These are phyloP conservation scores for Mechanitis mazaeus DNA, from an alignment of 2,888 invertebrate genomes.

Conservation along the genomic window DNA sequence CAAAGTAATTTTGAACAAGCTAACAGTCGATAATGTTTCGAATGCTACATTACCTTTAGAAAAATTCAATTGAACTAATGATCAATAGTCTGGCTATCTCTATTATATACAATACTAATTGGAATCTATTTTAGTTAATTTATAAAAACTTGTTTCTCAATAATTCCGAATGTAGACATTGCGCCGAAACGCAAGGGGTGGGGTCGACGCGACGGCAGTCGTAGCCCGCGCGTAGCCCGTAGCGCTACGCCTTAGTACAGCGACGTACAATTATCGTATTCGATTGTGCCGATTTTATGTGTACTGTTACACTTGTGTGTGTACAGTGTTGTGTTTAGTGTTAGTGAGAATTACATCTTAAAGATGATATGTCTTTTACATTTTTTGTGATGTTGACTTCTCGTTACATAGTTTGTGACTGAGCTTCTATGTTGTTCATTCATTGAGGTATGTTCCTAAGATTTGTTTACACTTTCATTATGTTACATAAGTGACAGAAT, in stretches of 20 bases:
- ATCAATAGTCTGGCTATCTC: background rate
- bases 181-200: constrained; percentile 45
- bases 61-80: no score
- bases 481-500: constrained; percentile 1
- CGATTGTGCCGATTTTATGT: constrained; percentile 26
- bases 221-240: constrained; percentile 62
- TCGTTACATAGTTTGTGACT: constrained; percentile 25
- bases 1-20: no score
- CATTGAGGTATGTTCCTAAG: constrained; percentile 22
- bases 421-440: constrained; percentile 19
- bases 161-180: constrained; percentile 35
- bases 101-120: background rate
- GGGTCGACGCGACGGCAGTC: constrained; percentile 67
- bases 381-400: constrained; percentile 22
- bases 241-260: constrained; percentile 51
- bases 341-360: constrained; percentile 14
- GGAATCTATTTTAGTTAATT: constrained; percentile 6
- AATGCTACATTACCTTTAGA: no score
- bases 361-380: constrained; percentile 18
- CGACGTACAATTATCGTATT: constrained; percentile 22
- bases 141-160: constrained; percentile 30
- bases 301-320: constrained; percentile 26
- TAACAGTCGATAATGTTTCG: no score
- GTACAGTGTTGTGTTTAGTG: constrained; percentile 29
- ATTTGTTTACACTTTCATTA: constrained; percentile 9